Conservation (phyloP, 2,888 invertebrate genomes). For the Syrista parreyssii region DNA sequence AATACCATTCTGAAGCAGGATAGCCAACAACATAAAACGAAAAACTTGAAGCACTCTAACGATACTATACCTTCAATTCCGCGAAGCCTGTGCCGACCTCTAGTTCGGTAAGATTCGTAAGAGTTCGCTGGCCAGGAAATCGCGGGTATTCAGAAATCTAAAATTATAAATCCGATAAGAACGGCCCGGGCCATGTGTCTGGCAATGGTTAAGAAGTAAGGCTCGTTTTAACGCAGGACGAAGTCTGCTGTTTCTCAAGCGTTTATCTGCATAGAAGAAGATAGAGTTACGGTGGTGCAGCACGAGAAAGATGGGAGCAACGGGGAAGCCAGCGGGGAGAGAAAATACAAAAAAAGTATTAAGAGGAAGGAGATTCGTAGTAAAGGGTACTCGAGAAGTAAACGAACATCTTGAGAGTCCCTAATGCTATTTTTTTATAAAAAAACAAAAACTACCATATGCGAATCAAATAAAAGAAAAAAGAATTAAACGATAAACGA, state of each 20-base stretch:
- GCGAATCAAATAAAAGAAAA: neutral
- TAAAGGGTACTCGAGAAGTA: neutral
- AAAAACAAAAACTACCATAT: neutral
- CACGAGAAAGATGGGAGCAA: neutral
- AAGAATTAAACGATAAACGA: neutral
- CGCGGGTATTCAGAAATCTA: slow-evolving; percentile 53
- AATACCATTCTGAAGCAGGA: neutral
- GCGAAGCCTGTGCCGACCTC: neutral
- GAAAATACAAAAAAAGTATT: neutral
- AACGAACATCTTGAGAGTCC: neutral
- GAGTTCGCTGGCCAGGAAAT: slow-evolving; percentile 42
- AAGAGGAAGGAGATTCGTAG: neutral
- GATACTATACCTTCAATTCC: neutral
- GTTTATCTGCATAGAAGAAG: slow-evolving; percentile 45
- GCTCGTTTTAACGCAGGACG: slow-evolving; percentile 29
- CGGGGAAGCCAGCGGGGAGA: neutral
- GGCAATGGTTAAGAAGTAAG: slow-evolving; percentile 37
- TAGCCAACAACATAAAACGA: neutral
- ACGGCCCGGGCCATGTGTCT: slow-evolving; percentile 54
- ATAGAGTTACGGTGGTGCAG: neutral
- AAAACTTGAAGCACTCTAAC: neutral
- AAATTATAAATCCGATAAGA: slow-evolving; percentile 53
- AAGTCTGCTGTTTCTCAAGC: slow-evolving; percentile 59
- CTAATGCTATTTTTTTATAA: neutral
- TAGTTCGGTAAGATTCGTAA: neutral